phyloP scores from a whole-genome alignment of 2,797 vertebrate species.

The Diplodus sargus region DNA sequence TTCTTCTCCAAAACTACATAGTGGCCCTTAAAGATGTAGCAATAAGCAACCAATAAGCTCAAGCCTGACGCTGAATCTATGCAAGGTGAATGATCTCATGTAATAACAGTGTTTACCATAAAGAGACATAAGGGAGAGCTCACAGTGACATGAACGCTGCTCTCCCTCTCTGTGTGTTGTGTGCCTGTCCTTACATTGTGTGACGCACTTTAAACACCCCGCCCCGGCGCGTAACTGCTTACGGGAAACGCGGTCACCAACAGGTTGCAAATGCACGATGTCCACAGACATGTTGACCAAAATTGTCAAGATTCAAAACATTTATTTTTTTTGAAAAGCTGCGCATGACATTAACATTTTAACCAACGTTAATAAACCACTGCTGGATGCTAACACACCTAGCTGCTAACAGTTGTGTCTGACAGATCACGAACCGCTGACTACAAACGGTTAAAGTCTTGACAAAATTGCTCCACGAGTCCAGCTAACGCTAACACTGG shows the following conservation, averaged over 20 bases:
- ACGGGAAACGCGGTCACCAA: conserved; percentile 70
- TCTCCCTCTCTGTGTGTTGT: not conserved
- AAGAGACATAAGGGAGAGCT: no score
- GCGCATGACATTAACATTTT: fast-evolving
- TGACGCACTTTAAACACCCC: conserved; percentile 71
- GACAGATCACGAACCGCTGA: not conserved
- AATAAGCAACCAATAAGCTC: not conserved
- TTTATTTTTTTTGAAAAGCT: no score
- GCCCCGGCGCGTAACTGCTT: conserved; percentile 67
- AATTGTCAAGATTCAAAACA: not conserved
- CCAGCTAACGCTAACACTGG: fast-evolving
- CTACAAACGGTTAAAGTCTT: not conserved
- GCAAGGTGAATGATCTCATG: no score
- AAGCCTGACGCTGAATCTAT: not conserved
- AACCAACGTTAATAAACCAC: not conserved
- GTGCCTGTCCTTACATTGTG: not conserved
- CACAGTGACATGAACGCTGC: fast-evolving
- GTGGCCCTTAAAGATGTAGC: not conserved
- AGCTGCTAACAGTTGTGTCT: not conserved
- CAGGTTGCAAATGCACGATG: conserved; percentile 66
- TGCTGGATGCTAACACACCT: not conserved
- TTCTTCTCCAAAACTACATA: no score
- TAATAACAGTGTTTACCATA: no score
- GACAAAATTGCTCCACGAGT: not conserved
- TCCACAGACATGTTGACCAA: not conserved